Percentiles rank a stretch among this genome's conserved stretches.
phyloP scores from a whole-genome alignment of 2,797 vertebrate genomes.

The Peromyscus nudipes region DNA sequence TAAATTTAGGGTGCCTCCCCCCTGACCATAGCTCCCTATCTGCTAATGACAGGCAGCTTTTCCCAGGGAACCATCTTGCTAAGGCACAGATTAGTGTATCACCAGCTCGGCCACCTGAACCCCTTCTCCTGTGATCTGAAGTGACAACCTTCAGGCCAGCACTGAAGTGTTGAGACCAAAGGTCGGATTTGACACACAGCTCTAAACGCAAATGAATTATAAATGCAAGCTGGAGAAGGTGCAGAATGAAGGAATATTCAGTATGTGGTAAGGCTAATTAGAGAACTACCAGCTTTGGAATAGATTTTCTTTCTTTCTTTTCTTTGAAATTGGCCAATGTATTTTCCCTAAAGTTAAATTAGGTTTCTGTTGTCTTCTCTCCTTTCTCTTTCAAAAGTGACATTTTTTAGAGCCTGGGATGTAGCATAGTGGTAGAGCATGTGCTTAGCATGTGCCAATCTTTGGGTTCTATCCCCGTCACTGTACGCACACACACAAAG shows the following conservation, averaged over 20 bases:
- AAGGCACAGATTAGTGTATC: background rate
- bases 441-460: background rate
- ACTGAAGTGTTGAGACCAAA: conserved; percentile 2
- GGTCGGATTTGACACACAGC: background rate
- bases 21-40: background rate
- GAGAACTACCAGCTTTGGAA: conserved; percentile 28
- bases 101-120: conserved; percentile 5
- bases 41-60: background rate
- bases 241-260: conserved; percentile 26
- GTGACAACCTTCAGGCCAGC: conserved; percentile 17
- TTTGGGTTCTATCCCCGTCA: background rate
- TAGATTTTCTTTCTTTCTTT: background rate
- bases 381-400: conserved; percentile 63
- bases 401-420: background rate
- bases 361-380: conserved; percentile 38
- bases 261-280: conserved; percentile 32
- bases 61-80: background rate
- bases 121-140: conserved; percentile 42
- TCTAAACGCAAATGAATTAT: conserved; percentile 28
- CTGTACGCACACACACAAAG: background rate
- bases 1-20: background rate
- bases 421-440: background rate
- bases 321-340: background rate
- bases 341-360: conserved; percentile 60
- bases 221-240: conserved; percentile 35